Evolutionary conservation across 1,140 invertebrate species (phyloP).

Genomic region (Diachasma alloeum): DNA sequence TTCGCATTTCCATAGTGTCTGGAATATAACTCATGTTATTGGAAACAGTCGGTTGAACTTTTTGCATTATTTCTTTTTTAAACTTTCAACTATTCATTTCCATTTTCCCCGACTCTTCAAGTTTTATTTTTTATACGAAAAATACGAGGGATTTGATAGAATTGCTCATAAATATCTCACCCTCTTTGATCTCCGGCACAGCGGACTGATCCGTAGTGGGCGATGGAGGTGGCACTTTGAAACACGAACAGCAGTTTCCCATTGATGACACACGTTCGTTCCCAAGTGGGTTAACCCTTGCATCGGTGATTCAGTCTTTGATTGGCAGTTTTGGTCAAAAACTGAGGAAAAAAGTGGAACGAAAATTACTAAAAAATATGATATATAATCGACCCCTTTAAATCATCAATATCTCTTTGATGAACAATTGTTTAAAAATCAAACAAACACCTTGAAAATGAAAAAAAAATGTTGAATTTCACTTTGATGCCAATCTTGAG

Average conservation of each 20-base stretch:
- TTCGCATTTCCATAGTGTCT: slow-evolving; percentile 70
- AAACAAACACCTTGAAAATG: too few relatives aligned
- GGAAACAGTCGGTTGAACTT: slow-evolving; percentile 23
- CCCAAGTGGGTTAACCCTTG: slow-evolving; percentile 52
- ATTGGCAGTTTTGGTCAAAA: slow-evolving; percentile 59
- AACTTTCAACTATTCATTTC: not conserved
- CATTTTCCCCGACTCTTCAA: too few relatives aligned
- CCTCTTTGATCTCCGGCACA: slow-evolving; percentile 70
- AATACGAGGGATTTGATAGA: too few relatives aligned
- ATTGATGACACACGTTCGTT: slow-evolving; percentile 70
- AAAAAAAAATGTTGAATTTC: too few relatives aligned
- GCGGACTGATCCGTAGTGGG: slow-evolving; percentile 65
- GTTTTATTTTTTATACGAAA: too few relatives aligned
- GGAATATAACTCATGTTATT: slow-evolving; percentile 46
- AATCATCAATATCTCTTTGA: not conserved
- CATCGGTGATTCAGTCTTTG: slow-evolving; percentile 63
- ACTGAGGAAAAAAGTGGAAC: slow-evolving; percentile 26
- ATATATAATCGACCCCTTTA: too few relatives aligned
- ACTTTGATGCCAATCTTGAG: too few relatives aligned
- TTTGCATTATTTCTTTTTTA: slow-evolving; percentile 20
- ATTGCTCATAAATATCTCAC: slow-evolving; percentile 61
- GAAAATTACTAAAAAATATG: too few relatives aligned
- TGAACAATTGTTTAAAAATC: too few relatives aligned
- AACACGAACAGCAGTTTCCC: slow-evolving; percentile 82
- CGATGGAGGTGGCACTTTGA: slow-evolving; percentile 74